phyloP scores from a whole-genome alignment of 2,113 vertebrate species.

The Neotoma lepida region DNA sequence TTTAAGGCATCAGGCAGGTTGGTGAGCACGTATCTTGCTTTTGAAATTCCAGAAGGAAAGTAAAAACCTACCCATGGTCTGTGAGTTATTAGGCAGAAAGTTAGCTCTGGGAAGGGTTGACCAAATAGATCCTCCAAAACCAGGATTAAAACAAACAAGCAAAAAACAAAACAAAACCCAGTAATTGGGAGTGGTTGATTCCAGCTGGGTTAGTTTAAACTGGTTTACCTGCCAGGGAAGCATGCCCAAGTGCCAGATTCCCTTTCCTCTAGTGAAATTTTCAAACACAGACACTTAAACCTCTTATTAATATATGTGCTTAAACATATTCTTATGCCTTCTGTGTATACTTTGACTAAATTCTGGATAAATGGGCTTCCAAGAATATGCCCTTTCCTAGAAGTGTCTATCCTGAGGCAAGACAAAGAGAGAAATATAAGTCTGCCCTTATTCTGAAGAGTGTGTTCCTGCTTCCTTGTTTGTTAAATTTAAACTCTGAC shows the following conservation, averaged over 20 bases:
- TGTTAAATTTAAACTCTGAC: not conserved
- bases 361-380: not conserved
- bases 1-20: not conserved
- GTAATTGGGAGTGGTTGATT: too few relatives aligned
- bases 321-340: not conserved
- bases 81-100: not conserved
- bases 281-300: not conserved
- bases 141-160: not conserved
- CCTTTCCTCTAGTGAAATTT: not conserved
- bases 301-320: not conserved
- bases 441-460: not conserved
- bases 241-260: too few relatives aligned
- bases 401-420: not conserved
- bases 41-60: not conserved
- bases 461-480: not conserved
- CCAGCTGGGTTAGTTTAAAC: not conserved
- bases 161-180: not conserved
- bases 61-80: not conserved
- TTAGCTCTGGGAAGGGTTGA: not conserved
- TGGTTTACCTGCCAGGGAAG: not conserved
- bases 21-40: not conserved
- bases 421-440: not conserved
- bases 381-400: not conserved
- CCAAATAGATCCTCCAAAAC: not conserved
- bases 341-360: too few relatives aligned